A percentile compares a stretch with the other conserved stretches of the same genome.
phyloP scores from a whole-genome alignment of 2,113 vertebrate genomes.

The Ifrita kowaldi region DNA sequence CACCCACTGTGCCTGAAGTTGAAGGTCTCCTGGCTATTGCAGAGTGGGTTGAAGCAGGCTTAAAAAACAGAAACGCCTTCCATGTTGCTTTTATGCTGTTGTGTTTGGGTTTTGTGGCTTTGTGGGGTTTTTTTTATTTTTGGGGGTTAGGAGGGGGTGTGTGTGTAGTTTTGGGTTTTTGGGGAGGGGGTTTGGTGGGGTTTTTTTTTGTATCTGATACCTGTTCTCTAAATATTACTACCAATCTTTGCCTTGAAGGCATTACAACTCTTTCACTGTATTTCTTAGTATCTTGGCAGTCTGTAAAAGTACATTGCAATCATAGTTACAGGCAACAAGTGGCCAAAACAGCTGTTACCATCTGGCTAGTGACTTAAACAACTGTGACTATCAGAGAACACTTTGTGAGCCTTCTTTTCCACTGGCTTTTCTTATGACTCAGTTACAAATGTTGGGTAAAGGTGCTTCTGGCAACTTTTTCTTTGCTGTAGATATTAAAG shows the following conservation, averaged over 20 bases:
- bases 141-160: accelerated
- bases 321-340: neutral
- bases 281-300: neutral
- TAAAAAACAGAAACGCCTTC: neutral
- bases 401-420: neutral
- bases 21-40: neutral
- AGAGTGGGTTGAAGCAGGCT: neutral
- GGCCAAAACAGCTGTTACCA: neutral
- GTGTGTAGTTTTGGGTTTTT: neutral
- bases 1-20: neutral
- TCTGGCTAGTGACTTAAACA: neutral
- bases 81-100: neutral
- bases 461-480: neutral
- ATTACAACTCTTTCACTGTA: neutral
- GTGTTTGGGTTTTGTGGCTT: neutral
- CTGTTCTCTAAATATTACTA: neutral
- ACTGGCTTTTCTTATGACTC: neutral
- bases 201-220: neutral
- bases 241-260: neutral
- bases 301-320: neutral
- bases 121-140: neutral
- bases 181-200: accelerated
- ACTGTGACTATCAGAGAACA: neutral
- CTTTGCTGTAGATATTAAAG: neutral
- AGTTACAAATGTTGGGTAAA: neutral